Base-by-base conservation (phyloP, 1,140 invertebrate genomes). In the Ostrea edulis region DNA sequence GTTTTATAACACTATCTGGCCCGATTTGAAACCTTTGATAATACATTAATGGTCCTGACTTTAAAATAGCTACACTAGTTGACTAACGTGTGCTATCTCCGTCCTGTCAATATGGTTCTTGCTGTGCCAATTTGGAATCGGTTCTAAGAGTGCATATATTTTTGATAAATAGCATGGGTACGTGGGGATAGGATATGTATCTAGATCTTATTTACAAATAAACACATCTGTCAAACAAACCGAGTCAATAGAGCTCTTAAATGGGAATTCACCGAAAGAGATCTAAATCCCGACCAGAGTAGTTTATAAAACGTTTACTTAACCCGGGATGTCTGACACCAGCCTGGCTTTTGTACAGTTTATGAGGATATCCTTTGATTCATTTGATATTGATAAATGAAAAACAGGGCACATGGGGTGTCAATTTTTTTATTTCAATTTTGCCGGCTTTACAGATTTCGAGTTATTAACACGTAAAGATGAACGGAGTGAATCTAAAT, bases 171-270 rank as follows among this genome's bases (percentile, higher is more conserved):
- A 77, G 22, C 11, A 77, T 11, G 8, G 29, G 29, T 77, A 77
- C 68, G 29, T 77, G 68, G 68, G 68, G 68, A 77, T 77, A 35
- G 14, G 29, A 29, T 77, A 35, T 29, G 68, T 77, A 77, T 77
- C 29, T 77, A 35, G 29, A 77, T 77, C 68, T 35, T 77, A 77
- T 77, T 77, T 77, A 77, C 68, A 77, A 77, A 77, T 77, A 77
- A 77, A 77, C 68, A 77, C 9, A 77, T 77, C 8, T 77, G 68
- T 77, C 68, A 12, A 25, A 77, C 68, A 77, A 77, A 12, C 25
- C 25, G 35, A 77, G 68, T 77, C 68, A 77, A 29, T 14, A 12
- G 2, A 62, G n/a, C n/a, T 20, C 55, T n/a, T 62, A 20, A 62
- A 62, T 62, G 5, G 55, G 3, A 62, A 62, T 62, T 17, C 55